These are phyloP conservation scores for Chaetura pelagica DNA, from an alignment of 2,113 vertebrate genomes.

Conservation along the genomic window DNA sequence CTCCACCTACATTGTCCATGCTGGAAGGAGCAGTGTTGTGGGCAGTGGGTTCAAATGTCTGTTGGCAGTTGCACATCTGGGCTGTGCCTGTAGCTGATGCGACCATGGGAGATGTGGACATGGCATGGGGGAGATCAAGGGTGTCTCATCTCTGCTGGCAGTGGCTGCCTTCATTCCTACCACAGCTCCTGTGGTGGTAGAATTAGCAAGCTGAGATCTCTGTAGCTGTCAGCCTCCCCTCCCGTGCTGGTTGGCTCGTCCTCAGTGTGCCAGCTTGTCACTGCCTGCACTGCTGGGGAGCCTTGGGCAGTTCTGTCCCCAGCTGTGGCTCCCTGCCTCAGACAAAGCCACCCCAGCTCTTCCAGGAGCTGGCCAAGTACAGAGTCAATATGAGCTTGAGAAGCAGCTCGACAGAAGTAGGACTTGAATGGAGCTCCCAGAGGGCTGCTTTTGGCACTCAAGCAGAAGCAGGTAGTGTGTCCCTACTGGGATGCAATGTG, in stretches of 20 bases:
- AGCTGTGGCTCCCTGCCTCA: neutral
- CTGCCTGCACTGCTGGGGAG: neutral
- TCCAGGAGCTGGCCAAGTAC: neutral
- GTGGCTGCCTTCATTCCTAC: neutral
- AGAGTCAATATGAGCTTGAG: neutral
- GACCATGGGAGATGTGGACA: neutral
- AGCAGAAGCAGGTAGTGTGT: accelerated
- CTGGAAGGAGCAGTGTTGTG: neutral
- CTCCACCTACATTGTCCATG: neutral
- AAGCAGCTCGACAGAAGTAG: neutral
- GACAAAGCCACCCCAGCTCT: neutral
- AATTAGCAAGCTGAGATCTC: neutral
- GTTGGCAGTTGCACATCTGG: neutral
- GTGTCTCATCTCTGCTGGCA: neutral
- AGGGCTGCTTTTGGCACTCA: neutral
- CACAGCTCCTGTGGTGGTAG: neutral
- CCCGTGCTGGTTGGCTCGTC: neutral
- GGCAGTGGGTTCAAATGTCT: neutral
- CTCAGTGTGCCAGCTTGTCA: neutral
- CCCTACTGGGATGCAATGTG: neutral
- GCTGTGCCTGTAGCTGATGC: neutral
- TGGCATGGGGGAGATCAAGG: neutral
- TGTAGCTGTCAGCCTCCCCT: neutral
- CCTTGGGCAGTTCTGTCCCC: neutral
- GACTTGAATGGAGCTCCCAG: neutral